Base-by-base conservation (phyloP, 2,113 vertebrate species). In the Baryphthengus martii region DNA sequence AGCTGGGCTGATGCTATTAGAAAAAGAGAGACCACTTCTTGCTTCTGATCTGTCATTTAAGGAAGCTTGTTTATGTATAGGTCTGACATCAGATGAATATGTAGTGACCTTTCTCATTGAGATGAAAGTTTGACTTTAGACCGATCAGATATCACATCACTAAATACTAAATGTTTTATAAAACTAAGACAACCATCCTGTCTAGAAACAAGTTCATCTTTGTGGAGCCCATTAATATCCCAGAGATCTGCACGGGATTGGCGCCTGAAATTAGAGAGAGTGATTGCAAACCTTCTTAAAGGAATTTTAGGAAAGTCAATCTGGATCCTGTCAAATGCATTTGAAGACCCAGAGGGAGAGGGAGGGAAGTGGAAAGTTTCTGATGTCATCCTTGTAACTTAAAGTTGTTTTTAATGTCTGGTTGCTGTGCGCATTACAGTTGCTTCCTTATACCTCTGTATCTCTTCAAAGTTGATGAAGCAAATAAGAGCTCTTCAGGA, bases 1-100 rank as follows among this genome's bases (percentile, higher is more conserved):
- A 97, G 96, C 88, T 95, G 88, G 95, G 50, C 88, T 93, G 74
- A 89, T 95, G 93, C 81, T 95, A 66, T 90, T 91, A 95, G 90
- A 71, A 97, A 96, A 50, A 89, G 66, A 90, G 35, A 93, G 86
- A 78, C 37, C 72, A 77, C 61, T 88, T 96, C 88, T 96, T 95
- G 90, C 82, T 96, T 75, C 85, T 96, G 89, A 93, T 96, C 95
- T 88, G 85, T 92, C 75, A 85, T 89, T 91, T 95, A 75, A 68
- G 73, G 84, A 87, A 92, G 61, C 61, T 90, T 96, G 96, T 97
- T 96, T 95, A 90, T 93, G 73, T 77, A 42, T 52, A 90, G 90
- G 61, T 88, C 87, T 95, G 87, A 95, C 89, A 93, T 70, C 82
- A 96, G 85, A 93, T 85, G 96, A 94, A 89, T 89, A 65, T 71